Base-by-base conservation (phyloP, 2,113 vertebrate species). In the Astur gentilis region DNA sequence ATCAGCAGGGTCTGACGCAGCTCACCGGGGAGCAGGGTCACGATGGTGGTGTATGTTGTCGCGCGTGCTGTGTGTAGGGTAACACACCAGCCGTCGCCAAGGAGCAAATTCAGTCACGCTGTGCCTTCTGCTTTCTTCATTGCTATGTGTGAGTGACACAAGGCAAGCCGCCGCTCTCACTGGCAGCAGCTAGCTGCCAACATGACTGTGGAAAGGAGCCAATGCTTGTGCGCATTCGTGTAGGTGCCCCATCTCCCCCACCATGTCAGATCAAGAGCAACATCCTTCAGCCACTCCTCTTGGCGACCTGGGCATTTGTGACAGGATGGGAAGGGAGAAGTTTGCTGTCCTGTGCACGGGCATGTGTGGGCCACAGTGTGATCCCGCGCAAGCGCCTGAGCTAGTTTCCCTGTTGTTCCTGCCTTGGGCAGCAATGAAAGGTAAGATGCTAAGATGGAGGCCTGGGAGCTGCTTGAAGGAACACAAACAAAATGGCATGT, bases 81-180 rank as follows among this genome's bases (percentile, higher is more conserved):
- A 44, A 21, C 40, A 40, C 13, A 7, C 9, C 9, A 36, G 10
- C 5, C 0, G 0, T 1, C 60, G 27, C 25, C 27, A 49, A 5
- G 32, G 5, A 50, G 32, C 0, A 0, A 52, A 75, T 36, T 70
- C 61, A 65, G 36, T 7, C 60, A 23, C 0, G 0, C 7, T 55
- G 4, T 60, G 31, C 12, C 70, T 71, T 62, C 2, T 61, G 0
- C 11, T 42, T 21, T 19, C 14, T 54, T 54, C 38, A 20, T 22
- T 26, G 26, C 7, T 42, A 29, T 2, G 2, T 31, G 58, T 0
- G 1, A 57, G 25, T 8, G 47, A 58, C 55, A 38, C 8, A 8
- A 1, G 2, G 13, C 7, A 1, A 0, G 0, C 3, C 0, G 1
- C 16, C 0, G 1, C 21, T 44, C 13, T 40, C 0, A 2, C 26